Evolutionary conservation across 2,113 vertebrate species (phyloP).

Genomic region (Otocyon megalotis): DNA sequence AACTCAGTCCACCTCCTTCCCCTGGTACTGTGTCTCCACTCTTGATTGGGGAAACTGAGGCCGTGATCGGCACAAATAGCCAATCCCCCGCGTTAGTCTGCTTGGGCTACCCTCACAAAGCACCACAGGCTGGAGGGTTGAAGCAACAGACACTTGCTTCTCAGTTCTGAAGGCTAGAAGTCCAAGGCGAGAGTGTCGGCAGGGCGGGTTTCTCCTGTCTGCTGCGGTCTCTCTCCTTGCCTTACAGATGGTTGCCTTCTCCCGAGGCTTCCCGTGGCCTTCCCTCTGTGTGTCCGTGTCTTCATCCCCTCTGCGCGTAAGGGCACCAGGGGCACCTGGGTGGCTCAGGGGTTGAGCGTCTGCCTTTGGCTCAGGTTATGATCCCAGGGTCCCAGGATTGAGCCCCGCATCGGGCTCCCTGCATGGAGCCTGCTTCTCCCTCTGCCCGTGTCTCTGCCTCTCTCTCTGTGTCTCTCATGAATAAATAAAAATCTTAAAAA

Average conservation of each 20-base stretch:
- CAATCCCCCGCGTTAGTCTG: not conserved
- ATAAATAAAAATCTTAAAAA: no score
- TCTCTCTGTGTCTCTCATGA: no score
- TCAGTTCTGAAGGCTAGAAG: not conserved
- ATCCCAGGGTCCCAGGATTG: no score
- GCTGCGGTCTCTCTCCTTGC: not conserved
- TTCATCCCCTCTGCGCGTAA: not conserved
- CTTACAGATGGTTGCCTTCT: rapidly evolving
- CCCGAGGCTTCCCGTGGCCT: not conserved
- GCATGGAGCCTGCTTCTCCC: no score
- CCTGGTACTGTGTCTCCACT: rapidly evolving
- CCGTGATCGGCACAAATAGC: not conserved
- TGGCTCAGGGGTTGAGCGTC: no score
- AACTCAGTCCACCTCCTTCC: not conserved
- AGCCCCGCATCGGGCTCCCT: no score
- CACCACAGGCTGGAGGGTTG: not conserved
- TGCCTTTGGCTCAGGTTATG: no score
- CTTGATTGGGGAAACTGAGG: not conserved
- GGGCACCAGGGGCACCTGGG: no score
- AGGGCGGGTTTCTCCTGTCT: not conserved
- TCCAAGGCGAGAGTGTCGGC: not conserved
- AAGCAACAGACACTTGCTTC: not conserved
- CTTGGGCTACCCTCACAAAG: not conserved
- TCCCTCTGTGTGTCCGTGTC: not conserved
- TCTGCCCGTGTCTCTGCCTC: no score